These are phyloP conservation scores for Semotilus atromaculatus DNA, from an alignment of 2,797 vertebrate species.

Conservation along the genomic window DNA sequence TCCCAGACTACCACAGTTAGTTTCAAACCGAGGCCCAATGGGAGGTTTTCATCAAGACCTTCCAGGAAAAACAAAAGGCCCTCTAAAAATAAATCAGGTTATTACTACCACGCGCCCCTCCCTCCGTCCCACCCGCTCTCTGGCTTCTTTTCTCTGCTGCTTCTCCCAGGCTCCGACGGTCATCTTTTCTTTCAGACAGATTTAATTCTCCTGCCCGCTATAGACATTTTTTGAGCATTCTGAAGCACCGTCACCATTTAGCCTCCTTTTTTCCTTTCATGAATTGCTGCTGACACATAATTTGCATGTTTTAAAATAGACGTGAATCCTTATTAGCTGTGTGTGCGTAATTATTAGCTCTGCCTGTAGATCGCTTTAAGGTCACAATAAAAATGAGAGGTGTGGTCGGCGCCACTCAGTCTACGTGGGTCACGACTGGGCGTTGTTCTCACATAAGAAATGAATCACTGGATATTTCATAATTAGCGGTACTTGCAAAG, in stretches of 20 bases:
- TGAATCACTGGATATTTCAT: slow-evolving; percentile 40
- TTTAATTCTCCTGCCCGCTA: slow-evolving; percentile 39
- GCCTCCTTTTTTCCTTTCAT: background rate
- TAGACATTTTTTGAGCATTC: slow-evolving; percentile 32
- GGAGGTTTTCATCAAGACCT: slow-evolving; percentile 71
- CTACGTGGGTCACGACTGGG: slow-evolving; percentile 33
- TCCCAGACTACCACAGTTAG: slow-evolving; percentile 58
- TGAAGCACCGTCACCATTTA: slow-evolving; percentile 49
- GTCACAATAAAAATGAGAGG: slow-evolving; percentile 39
- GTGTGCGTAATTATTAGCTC: slow-evolving; percentile 31
- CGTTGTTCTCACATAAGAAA: slow-evolving; percentile 30
- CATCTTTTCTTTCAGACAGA: slow-evolving; percentile 50
- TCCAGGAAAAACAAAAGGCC: slow-evolving; percentile 73
- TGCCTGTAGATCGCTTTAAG: slow-evolving; percentile 19
- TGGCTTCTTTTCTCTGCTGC: slow-evolving; percentile 42
- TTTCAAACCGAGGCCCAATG: slow-evolving; percentile 54
- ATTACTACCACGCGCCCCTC: slow-evolving; percentile 62
- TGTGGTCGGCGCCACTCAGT: slow-evolving; percentile 39
- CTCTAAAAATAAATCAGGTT: slow-evolving; percentile 77
- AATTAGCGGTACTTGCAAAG: slow-evolving; percentile 35
- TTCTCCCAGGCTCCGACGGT: slow-evolving; percentile 50
- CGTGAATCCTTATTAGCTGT: slow-evolving; percentile 26
- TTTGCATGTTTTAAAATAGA: slow-evolving; percentile 40
- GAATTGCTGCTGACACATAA: slow-evolving; percentile 3
- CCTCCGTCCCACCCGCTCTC: slow-evolving; percentile 43